Conservation (phyloP, 2,113 vertebrate species). For the Microtus montanus region DNA sequence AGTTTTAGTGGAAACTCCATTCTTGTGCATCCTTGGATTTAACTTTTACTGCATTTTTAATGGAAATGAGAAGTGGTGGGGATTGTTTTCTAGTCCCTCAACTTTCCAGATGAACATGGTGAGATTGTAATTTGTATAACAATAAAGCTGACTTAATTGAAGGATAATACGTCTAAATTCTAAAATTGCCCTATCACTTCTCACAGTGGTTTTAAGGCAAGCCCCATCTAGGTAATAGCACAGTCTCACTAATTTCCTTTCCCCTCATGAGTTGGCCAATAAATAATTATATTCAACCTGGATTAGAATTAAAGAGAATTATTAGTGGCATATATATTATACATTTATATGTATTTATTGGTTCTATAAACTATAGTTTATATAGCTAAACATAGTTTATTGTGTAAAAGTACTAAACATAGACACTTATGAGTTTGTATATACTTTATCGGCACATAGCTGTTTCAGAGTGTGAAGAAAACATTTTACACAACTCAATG, state of each 20-base stretch:
- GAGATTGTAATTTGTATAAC: not conserved
- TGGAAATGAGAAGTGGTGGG: not conserved
- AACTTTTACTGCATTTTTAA: not conserved
- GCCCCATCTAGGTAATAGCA: not conserved
- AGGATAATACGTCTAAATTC: not conserved
- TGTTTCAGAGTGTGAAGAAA: not conserved
- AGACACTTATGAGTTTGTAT: not conserved
- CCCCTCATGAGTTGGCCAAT: not conserved
- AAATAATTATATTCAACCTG: not conserved
- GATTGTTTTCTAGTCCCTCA: not conserved
- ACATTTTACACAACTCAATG: not conserved
- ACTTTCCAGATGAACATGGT: not conserved
- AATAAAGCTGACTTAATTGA: not conserved
- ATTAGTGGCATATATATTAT: not conserved
- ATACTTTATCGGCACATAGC: not conserved
- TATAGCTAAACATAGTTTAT: not conserved
- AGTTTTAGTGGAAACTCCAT: not conserved
- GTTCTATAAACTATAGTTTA: not conserved
- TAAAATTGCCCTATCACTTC: not conserved
- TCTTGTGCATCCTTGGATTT: not conserved
- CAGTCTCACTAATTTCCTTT: not conserved
- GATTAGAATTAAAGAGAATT: not conserved
- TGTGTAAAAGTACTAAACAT: not conserved
- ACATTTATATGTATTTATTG: not conserved
- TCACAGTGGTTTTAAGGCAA: not conserved